A percentile compares a stretch with the other conserved stretches of the same genome.
Conservation (phyloP, 2,797 vertebrate genomes). For the Perodicticus potto region DNA sequence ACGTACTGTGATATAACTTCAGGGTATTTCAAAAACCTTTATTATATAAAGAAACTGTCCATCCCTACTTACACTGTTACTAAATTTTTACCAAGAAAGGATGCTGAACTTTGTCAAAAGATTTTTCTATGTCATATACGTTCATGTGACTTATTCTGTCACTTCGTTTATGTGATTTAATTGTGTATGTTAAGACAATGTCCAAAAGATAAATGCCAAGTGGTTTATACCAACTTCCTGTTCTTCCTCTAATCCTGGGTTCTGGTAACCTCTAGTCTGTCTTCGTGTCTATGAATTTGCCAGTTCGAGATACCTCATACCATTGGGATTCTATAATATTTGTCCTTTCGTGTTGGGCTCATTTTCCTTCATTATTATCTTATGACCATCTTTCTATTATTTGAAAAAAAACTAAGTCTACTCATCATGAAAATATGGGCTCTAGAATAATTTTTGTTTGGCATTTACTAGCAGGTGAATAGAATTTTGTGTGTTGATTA, state of each 20-base stretch:
- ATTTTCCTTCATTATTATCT: constrained; percentile 5
- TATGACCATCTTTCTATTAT: neutral
- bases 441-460: neutral
- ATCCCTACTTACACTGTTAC: no score
- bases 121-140: no score
- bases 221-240: neutral
- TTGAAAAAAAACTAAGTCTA: neutral
- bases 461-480: neutral
- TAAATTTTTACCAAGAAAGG: no score
- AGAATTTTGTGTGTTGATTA: neutral
- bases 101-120: no score
- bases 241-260: neutral
- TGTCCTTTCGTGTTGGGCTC: neutral
- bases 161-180: no score
- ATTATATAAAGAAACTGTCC: no score
- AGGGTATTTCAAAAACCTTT: no score
- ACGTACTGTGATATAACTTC: no score
- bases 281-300: neutral
- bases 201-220: no score
- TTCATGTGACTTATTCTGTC: no score
- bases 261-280: neutral
- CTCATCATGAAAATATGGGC: neutral
- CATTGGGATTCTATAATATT: neutral
- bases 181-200: no score
- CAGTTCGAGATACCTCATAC: neutral